Conservation (phyloP, 2,797 vertebrate species). For the Crenuchus spilurus region DNA sequence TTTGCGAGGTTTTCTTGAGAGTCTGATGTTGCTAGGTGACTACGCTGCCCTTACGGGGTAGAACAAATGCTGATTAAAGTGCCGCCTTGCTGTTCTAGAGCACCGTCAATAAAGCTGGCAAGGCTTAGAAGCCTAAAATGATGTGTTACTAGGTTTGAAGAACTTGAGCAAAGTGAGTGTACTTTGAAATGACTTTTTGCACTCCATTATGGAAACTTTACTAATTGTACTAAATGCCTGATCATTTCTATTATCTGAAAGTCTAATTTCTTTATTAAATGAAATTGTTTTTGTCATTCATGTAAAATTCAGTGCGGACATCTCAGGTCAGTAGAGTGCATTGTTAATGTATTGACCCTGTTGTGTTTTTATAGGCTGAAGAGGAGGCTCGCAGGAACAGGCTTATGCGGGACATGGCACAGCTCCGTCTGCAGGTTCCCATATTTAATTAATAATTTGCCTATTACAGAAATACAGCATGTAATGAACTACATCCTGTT, state of each 20-base stretch:
- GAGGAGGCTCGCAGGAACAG: conserved; percentile 94
- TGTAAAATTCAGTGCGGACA: neutral
- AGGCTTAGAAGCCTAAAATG: conserved; percentile 32
- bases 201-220: neutral
- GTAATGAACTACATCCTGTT: too few relatives aligned
- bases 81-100: conserved; percentile 53
- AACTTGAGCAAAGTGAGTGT: conserved; percentile 4
- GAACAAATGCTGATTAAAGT: conserved; percentile 59
- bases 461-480: too few relatives aligned
- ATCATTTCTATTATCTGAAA: neutral
- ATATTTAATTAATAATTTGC: neutral
- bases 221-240: neutral
- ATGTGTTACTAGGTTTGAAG: conserved; percentile 19
- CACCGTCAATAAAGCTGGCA: conserved; percentile 49
- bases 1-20: conserved; percentile 49
- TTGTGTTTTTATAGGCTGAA: conserved; percentile 81
- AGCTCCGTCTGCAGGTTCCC: conserved; percentile 92
- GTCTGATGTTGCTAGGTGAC: conserved; percentile 56
- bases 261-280: neutral
- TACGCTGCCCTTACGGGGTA: conserved; percentile 43
- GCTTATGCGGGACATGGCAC: conserved; percentile 97
- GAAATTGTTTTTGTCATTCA: too few relatives aligned
- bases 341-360: neutral
- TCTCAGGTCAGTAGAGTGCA: neutral
- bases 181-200: neutral